Conservation (phyloP, 2,888 invertebrate genomes). For the Eubasilissa splendida region DNA sequence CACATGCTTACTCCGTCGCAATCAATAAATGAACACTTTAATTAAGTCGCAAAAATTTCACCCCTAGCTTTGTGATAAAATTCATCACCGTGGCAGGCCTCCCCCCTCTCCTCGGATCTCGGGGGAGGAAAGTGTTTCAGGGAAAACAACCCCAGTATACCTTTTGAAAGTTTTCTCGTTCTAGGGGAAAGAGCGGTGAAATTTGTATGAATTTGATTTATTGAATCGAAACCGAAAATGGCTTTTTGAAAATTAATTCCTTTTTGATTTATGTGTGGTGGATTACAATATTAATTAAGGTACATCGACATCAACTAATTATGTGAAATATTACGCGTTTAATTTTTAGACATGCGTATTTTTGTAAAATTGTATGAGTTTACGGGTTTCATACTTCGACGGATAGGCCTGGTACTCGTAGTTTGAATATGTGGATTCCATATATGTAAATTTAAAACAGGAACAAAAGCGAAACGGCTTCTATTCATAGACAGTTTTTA, state of each 20-base stretch:
- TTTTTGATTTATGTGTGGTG: conserved; percentile 11
- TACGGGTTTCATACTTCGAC: no score
- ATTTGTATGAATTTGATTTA: conserved; percentile 28
- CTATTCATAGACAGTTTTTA: no score
- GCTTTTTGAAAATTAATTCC: conserved; percentile 12
- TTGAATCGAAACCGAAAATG: conserved; percentile 14
- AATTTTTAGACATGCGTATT: no score
- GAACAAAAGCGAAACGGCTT: no score
- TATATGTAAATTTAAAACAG: no score
- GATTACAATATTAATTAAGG: not conserved
- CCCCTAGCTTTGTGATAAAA: conserved; percentile 43
- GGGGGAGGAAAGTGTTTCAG: conserved; percentile 33
- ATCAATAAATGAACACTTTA: conserved; percentile 51
- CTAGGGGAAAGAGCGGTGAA: not conserved
- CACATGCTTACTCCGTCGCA: not conserved
- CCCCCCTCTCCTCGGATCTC: conserved; percentile 18
- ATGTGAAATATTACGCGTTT: no score
- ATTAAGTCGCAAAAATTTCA: conserved; percentile 44
- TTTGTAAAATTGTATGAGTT: no score
- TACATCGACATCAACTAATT: no score
- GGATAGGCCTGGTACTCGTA: no score
- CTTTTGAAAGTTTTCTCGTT: not conserved
- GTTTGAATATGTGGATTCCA: no score
- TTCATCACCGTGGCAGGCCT: conserved; percentile 31
- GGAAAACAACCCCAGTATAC: not conserved